Base-by-base conservation (phyloP, 2,888 invertebrate species). In the Epinotia bilunana region DNA sequence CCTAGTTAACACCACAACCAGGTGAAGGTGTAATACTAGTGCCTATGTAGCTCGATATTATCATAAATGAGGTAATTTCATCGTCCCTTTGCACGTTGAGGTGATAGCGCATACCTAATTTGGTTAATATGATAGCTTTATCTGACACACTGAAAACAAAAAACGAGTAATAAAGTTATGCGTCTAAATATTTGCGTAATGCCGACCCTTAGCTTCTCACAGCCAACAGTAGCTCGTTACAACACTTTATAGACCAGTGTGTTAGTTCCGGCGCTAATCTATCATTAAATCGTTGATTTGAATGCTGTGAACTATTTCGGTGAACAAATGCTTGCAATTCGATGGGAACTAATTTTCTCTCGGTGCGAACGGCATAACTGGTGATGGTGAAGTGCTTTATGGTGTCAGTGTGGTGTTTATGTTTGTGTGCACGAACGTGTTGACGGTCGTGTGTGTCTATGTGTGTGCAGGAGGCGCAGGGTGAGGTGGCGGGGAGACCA, bases 401-500 rank as follows among this genome's bases (percentile, higher is more conserved):
- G 61, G 80, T 79, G 75, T 77, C 76, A 77, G 73, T 69, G 77
- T 77, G 79, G 79, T 78, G 79, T 77, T 78, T 78, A 80, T 80
- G 80, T 78, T 76, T 81, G 78, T 77, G 82, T 79, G 78, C 60
- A 76, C 67, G 78, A 77, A 73, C 69, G 75, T 73, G 77, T 74
- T 68, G 77, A 78, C 77, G 77, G 78, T 65, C 76, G 83, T 79
- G 83, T 83, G 87, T 87, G 83, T 85, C 84, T 88, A 86, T 85
- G 84, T 88, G 87, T 91, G 88, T 90, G 87, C 91, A 88, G 92
- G 92, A 70, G 77, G 85, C 81, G 64, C 81, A 81, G 78, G 91
- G 88, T 79, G 95, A 94, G 79, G 95, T 93, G 83, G 95, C 95
- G 87, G 82, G 90, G 76, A 87, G 94, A 79, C 97, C 97, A 87